phyloP scores from a whole-genome alignment of 2,797 vertebrate species.

The Pseudopleuronectes americanus region DNA sequence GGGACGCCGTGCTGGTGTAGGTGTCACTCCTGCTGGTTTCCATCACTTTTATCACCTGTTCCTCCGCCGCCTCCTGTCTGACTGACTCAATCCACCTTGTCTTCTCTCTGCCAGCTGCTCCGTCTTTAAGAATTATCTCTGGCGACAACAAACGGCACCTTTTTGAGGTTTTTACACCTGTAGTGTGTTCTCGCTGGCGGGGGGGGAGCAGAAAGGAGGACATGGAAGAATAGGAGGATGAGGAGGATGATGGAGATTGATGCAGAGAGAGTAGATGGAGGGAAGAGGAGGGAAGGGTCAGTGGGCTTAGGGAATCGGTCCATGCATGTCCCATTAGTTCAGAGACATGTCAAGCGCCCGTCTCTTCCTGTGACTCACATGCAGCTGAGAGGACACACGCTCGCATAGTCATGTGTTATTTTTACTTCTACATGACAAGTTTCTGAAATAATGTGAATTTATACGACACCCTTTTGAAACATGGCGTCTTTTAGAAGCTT shows the following conservation, averaged over 20 bases:
- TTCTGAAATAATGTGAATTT: no score
- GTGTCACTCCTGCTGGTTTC: constrained; percentile 1
- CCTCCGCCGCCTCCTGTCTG: constrained; percentile 11
- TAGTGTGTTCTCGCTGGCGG: not conserved
- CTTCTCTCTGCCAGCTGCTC: constrained; percentile 35
- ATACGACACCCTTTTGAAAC: no score
- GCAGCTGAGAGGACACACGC: not conserved
- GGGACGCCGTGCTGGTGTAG: not conserved
- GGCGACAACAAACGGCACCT: constrained; percentile 10
- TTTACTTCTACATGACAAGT: not conserved
- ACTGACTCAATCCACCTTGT: constrained; percentile 36
- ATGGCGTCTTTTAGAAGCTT: no score
- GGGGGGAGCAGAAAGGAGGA: not conserved
- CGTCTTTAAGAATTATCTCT: constrained; percentile 38
- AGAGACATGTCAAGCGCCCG: constrained; percentile 27
- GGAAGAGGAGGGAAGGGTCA: constrained; percentile 35
- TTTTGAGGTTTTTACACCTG: constrained; percentile 15
- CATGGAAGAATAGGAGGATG: not conserved
- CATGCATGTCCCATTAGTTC: constrained; percentile 42
- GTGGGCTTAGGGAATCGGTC: constrained; percentile 27
- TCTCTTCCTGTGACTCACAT: constrained; percentile 13
- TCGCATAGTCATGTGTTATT: not conserved
- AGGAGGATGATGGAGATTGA: not conserved
- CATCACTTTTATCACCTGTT: constrained; percentile 31
- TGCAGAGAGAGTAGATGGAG: constrained; percentile 7